Percentiles rank a stretch among this genome's conserved stretches.
phyloP scores from a whole-genome alignment of 2,113 vertebrate genomes.

The Sylvietta virens region DNA sequence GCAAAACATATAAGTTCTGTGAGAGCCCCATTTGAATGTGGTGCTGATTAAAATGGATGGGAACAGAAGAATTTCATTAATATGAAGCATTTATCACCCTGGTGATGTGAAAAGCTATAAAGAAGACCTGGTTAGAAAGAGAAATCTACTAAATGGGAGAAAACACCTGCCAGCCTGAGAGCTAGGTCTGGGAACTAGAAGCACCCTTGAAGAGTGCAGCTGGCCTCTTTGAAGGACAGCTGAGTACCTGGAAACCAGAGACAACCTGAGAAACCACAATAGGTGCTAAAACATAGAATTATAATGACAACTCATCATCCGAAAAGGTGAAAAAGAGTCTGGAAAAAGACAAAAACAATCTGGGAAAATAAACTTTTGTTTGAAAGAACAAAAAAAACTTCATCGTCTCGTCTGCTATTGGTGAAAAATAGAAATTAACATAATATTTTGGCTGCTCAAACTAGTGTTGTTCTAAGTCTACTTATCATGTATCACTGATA shows the following conservation, averaged over 20 bases:
- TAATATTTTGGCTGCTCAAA: neutral
- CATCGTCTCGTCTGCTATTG: neutral
- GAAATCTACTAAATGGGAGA: neutral
- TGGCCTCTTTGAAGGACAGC: neutral
- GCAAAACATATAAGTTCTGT: neutral
- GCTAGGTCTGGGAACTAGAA: neutral
- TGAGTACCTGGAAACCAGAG: neutral
- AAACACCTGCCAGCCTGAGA: neutral
- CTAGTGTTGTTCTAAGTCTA: neutral
- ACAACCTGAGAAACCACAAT: neutral
- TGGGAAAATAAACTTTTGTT: neutral
- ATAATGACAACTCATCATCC: neutral
- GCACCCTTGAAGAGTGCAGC: neutral
- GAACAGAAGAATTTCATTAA: neutral
- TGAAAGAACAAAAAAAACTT: neutral
- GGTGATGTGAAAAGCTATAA: neutral
- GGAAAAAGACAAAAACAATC: neutral
- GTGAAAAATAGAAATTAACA: neutral
- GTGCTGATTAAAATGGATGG: neutral
- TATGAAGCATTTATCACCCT: neutral
- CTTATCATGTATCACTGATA: neutral
- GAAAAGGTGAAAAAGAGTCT: neutral
- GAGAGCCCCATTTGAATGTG: neutral
- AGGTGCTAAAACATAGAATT: neutral
- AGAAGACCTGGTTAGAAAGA: neutral